Conservation (phyloP, 2,797 vertebrate species). For the Nyctalus aviator region DNA sequence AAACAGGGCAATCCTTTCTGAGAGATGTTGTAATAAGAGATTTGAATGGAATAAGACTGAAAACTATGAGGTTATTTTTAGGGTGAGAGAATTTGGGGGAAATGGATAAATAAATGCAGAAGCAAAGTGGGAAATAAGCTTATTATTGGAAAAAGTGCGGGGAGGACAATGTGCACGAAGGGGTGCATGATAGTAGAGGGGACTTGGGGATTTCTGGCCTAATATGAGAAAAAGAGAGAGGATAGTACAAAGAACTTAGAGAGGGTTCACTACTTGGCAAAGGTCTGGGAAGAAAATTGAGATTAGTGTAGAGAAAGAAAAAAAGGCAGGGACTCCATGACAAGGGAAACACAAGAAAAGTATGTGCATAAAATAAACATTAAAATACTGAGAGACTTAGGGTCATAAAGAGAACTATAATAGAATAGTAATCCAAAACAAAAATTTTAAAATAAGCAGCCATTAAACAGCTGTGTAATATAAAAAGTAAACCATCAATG, state of each 20-base stretch:
- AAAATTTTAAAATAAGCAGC: not conserved
- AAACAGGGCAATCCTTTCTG: not conserved
- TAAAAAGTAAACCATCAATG: not conserved
- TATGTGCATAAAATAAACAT: not conserved
- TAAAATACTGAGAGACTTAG: not conserved
- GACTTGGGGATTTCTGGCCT: fast-evolving
- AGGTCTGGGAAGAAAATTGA: not conserved
- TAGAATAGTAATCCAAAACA: not conserved
- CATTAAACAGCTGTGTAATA: not conserved
- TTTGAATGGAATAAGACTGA: not conserved
- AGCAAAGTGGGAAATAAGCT: not conserved
- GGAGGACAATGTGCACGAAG: not conserved
- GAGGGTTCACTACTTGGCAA: not conserved
- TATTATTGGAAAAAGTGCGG: not conserved
- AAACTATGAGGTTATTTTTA: not conserved
- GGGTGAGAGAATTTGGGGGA: not conserved
- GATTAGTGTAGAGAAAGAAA: not conserved
- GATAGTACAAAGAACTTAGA: not conserved
- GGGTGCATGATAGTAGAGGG: not conserved
- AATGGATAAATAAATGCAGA: not conserved
- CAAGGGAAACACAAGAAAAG: not conserved
- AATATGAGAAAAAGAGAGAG: no score
- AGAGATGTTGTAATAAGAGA: not conserved
- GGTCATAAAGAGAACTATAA: not conserved
- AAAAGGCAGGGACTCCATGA: not conserved